phyloP scores from a whole-genome alignment of 35 echinoderm and acorn worm genomes.

The Heliocidaris tuberculata region DNA sequence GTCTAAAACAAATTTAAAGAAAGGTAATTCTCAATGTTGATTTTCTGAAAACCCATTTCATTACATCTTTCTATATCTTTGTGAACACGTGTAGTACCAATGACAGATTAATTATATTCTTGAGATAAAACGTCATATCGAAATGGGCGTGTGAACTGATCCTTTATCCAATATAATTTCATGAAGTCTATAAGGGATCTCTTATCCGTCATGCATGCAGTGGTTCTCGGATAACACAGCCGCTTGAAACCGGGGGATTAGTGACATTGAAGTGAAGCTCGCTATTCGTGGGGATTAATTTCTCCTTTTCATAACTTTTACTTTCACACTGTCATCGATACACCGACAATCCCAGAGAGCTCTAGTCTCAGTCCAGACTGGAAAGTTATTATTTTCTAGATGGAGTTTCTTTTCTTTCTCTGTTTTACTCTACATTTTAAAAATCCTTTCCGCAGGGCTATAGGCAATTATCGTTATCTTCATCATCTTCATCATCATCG shows the following conservation, averaged over 20 bases:
- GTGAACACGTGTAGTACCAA: too few species aligned
- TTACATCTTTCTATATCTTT: too few species aligned
- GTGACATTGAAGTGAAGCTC: neutral
- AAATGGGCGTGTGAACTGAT: neutral
- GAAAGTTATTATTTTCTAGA: too few species aligned
- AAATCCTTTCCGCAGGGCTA: too few species aligned
- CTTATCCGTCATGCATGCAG: constrained; percentile 44
- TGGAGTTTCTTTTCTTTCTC: too few species aligned
- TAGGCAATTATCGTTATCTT: neutral
- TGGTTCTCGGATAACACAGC: neutral
- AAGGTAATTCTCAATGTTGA: too few species aligned
- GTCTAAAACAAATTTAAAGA: too few species aligned
- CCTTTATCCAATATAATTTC: constrained; percentile 12
- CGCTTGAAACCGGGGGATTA: constrained; percentile 36
- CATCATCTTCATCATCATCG: neutral
- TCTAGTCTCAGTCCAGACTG: neutral
- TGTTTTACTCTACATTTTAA: too few species aligned
- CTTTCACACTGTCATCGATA: constrained; percentile 40
- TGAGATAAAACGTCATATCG: neutral
- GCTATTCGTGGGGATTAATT: constrained; percentile 40
- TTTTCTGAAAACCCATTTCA: too few species aligned
- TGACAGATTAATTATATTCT: neutral
- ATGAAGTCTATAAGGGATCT: constrained; percentile 8
- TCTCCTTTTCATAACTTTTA: constrained; percentile 54
- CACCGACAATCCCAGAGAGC: neutral